phyloP scores from a whole-genome alignment of 2,888 invertebrate species.

The Agrilus biguttatus region DNA sequence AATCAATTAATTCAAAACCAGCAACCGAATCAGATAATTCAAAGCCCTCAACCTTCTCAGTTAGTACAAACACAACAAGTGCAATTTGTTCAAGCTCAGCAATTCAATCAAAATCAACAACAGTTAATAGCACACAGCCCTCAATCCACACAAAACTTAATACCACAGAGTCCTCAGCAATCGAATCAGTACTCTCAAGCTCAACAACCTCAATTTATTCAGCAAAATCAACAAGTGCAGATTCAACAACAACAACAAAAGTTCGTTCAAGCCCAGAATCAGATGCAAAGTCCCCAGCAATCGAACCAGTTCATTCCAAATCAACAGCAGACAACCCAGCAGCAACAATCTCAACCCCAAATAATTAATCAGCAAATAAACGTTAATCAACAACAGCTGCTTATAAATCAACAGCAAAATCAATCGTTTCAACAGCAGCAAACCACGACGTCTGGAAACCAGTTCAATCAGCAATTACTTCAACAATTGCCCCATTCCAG shows the following conservation, averaged over 20 bases:
- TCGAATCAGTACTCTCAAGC: conserved; percentile 11
- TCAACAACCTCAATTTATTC: conserved; percentile 9
- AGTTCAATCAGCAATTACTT: conserved; percentile 4
- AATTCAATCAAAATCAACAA: conserved; percentile 10
- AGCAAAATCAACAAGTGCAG: conserved; percentile 19
- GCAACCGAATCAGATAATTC: conserved; percentile 18
- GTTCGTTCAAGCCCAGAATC: conserved; percentile 15
- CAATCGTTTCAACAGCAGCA: conserved; percentile 11
- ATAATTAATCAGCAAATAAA: conserved; percentile 7
- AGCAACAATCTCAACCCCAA: conserved; percentile 5
- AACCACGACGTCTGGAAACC: conserved; percentile 10
- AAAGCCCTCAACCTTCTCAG: conserved; percentile 23
- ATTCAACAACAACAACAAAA: conserved; percentile 18
- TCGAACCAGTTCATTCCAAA: conserved; percentile 10
- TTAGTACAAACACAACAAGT: conserved; percentile 21
- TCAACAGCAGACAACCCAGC: conserved; percentile 9
- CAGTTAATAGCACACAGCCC: conserved; percentile 8
- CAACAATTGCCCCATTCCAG: too few relatives aligned
- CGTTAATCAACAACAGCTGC: conserved; percentile 5
- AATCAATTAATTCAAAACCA: conserved; percentile 20
- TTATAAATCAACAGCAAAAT: conserved; percentile 6
- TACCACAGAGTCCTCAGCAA: conserved; percentile 10
- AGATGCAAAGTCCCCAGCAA: too few relatives aligned
- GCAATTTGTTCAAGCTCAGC: conserved; percentile 18
- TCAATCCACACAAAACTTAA: conserved; percentile 7